Base-by-base conservation (phyloP, 2,888 invertebrate genomes). In the Gymnoscelis rufifasciata region DNA sequence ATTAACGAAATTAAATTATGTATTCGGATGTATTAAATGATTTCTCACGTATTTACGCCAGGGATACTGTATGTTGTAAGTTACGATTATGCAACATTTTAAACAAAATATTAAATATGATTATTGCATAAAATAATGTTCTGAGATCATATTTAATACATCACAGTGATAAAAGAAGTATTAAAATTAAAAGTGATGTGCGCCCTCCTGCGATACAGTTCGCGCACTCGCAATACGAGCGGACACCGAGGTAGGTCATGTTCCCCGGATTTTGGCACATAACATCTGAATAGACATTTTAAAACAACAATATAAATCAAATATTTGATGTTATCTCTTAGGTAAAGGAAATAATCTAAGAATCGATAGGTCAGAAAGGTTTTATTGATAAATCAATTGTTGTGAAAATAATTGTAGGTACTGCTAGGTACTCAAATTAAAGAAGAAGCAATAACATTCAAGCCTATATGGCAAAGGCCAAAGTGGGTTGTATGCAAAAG, bases 61-160 rank as follows among this genome's bases (percentile, higher is more conserved):
- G 82, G 80, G 82, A 80, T 77, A 81, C 78, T 48, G 43, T 45
- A 58, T 60, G 7, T 7, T 28, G 47, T 60, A 54, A 58, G 40
- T 53, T 52, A 58, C 52, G 39, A 56, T 60, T 58, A 60, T 57
- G 73, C 66, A 68, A 75, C 74, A 74, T 76, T 80, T 73, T 56
- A 66, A 66, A 71, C 71, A 59, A 68, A 71, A 72, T 70, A 83
- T 83, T 83, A 82, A 80, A 83, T 79, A 86, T 83, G 87, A 83
- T 75, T 76, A 79, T 79, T 79, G 80, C 71, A 80, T 82, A 83
- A 76, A 84, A 88, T 88, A 80, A 88, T 87, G 80, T 86, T 83
- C 81, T 89, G 90, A 90, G 90, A 91, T 91, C 91, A 90, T 89
- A 89, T 89, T 90, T 90, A 90, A 90, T 90, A 90, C 90, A 90